Evolutionary conservation across 2,797 vertebrate genomes (phyloP), one percentile per base, ranked within the genome.

Genomic region (Lemur catta): DNA sequence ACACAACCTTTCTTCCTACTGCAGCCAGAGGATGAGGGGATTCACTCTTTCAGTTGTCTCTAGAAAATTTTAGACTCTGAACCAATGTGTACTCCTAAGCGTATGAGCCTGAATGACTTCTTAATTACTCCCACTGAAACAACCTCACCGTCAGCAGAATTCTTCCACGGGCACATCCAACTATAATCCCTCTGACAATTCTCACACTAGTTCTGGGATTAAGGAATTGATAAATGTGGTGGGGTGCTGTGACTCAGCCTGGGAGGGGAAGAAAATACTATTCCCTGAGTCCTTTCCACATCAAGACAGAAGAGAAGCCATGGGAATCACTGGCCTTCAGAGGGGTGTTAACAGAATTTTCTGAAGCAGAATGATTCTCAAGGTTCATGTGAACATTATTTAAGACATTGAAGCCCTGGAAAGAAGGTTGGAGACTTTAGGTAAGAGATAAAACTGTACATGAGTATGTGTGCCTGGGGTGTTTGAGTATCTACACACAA

Each of bases 71-170:
- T 69, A 74, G 14, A 38, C 50, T 4, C 63, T 57, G 12, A 11
- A 50, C 15, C 86, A 65, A 69, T 8, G 28, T 10, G 0, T 67
- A 24, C 48, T 94, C 52, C 41, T 57, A 35, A 71, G 35, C 1
- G 0, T 12, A 22, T 11, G 9, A 8, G 43, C 12, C 72, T 18
- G 20, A 22, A 5, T 18, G 24, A 22, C 65, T 30, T 65, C 74
- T 85, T 97, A 94, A 96, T 96, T 94, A 74, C 5, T 92, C 96
- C 90, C 96, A 84, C 63, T 78, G 97, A 96, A 94, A 94, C 79
- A n/a, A 50, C 43, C 10, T 92, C 63, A 20, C 24, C 2, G 0
- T 28, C 79, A 69, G n/a, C 61, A 91, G 63, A 86, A 65, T 18
- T 59, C 57, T 86, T 87, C 80, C 84, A 63, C 9, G 38, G 9